Base-by-base conservation (phyloP, 2,113 vertebrate species). In the Malurus melanocephalus region DNA sequence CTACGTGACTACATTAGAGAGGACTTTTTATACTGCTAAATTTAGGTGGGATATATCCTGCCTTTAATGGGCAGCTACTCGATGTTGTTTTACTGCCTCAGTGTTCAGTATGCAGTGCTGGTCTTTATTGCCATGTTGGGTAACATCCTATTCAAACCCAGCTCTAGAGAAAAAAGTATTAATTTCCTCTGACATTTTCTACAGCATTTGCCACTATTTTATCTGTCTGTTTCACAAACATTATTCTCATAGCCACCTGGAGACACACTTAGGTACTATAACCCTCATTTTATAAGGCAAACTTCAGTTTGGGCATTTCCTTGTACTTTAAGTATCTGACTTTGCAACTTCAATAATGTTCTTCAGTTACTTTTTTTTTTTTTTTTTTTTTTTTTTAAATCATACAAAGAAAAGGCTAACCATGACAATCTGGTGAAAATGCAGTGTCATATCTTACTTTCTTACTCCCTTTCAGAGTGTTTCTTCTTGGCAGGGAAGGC, bases 131-230 rank as follows among this genome's bases (percentile, higher is more conserved):
- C 85, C 28, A 17, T 66, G 48, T 74, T 92, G 69, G 48, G 40
- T 69, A 93, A 74, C 60, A 74, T 80, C 53, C 45, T 81, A 78
- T 64, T 81, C 66, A 80, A 84, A 60, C 30, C 13, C 24, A 67
- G 27, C 33, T 79, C 78, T 71, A 74, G 78, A 67, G 80, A 74
- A 60, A 71, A 73, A 86, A 74, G 46, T 64, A 93, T 45, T 92
- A 9, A 90, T 92, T 88, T 92, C 40, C 69, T 92, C 80, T 92
- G 84, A 92, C 87, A 56, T 92, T 94, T 90, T 38, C 80, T 55
- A 33, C 21, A 55, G 18, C 46, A 76, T 33, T 73, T 88, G 67
- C 80, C 72, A 73, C 62, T 80, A 40, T 88, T 68, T 76, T 85
- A 53, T 79, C 60, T 46, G 38, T 28, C 19, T 68, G 28, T 51